Base-by-base conservation (phyloP, 1,140 invertebrate genomes). In the Brachionus rubens region DNA sequence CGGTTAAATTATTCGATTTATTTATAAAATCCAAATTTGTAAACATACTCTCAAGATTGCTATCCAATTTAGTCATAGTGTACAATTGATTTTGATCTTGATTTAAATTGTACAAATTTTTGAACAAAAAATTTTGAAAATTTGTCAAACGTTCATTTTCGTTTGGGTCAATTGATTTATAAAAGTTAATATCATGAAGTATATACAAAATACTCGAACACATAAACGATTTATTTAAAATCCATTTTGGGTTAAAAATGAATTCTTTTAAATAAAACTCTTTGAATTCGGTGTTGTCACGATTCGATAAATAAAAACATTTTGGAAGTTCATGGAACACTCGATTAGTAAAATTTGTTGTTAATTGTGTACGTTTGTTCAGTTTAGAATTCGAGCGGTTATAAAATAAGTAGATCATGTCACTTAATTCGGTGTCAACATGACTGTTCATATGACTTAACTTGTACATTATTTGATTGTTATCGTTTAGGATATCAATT, bases 31-130 rank as follows among this genome's bases (percentile, higher is more conserved):
- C 83, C 43, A 89, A 77, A 14, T 90, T 90, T 82, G 90, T 89
- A 28, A 91, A 80, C 36, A 90, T 85, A 79, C 86, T 84, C 54
- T 82, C 83, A 5, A 86, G 82, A 0, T 89, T 89, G 2, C 88
- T 88, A 47, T 89, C 89, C 1, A 91, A 83, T 84, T 92, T 92
- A 78, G 89, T 88, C 79, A 89, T 88, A 10, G 92, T 86, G 90
- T 91, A 92, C 21, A 72, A 48, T 24, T 72, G 68, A 50, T 54
- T 54, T 36, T 50, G 46, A 26, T 72, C 68, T 48, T 48, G 46
- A 21, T 72, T 50, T 26, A 72, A 72, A 36, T 50, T 40, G 46
- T 72, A 72, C 24, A 72, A 72, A n/a, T 72, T 24, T 10, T 50
- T 16, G 30, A 41, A 72, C 5, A 72, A 10, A 54, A 72, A 72